These are phyloP conservation scores for Oreocharis arfaki DNA, from an alignment of 2,113 vertebrate genomes.

Conservation along the genomic window DNA sequence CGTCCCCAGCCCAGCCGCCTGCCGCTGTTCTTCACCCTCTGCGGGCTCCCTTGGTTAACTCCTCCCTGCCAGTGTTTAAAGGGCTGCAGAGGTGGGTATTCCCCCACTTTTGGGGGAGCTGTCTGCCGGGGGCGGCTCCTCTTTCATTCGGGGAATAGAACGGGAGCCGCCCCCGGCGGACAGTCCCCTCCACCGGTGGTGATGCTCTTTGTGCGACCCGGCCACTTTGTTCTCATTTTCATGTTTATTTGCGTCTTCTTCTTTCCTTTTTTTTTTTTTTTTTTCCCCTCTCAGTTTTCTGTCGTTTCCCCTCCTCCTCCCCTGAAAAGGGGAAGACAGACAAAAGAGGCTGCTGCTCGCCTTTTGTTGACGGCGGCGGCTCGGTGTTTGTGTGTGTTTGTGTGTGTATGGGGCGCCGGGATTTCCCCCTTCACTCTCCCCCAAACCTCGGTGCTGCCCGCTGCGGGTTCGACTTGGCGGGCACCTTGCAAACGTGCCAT, in stretches of 20 bases:
- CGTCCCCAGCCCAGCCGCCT: background rate
- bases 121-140: background rate
- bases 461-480: constrained; percentile 77
- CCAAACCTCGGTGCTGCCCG: background rate
- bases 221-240: constrained; percentile 90
- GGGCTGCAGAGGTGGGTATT: background rate
- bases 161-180: background rate
- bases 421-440: background rate
- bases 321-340: constrained; percentile 78
- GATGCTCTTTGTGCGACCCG: constrained; percentile 59
- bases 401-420: background rate
- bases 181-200: background rate
- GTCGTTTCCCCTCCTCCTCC: constrained; percentile 69
- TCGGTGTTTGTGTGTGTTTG: background rate
- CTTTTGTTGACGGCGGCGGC: background rate
- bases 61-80: background rate
- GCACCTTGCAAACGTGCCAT: constrained; percentile 74
- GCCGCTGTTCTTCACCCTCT: background rate
- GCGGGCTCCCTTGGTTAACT: background rate
- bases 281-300: constrained; percentile 52
- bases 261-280: background rate
- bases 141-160: background rate
- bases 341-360: constrained; percentile 81
- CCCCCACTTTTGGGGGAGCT: background rate
- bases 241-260: constrained; percentile 80